phyloP scores from a whole-genome alignment of 2,888 invertebrate genomes.

The Podotricha telesiphe region DNA sequence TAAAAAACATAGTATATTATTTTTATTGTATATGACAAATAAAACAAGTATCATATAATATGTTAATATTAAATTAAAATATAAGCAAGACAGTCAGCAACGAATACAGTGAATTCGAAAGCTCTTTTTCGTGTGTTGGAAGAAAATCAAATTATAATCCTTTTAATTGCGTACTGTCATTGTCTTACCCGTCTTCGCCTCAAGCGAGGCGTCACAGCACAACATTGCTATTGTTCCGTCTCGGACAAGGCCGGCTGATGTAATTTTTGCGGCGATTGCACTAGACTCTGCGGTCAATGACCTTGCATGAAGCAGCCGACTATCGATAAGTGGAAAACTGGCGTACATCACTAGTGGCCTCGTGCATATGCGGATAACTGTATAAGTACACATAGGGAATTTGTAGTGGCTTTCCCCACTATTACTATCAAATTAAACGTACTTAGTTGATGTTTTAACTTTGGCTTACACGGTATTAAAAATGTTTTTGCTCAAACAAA shows the following conservation, averaged over 20 bases:
- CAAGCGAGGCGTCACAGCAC: conserved; percentile 45
- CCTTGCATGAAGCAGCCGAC: conserved; percentile 63
- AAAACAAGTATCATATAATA: neutral
- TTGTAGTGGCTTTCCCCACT: conserved; percentile 6
- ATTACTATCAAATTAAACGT: neutral
- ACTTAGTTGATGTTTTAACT: neutral
- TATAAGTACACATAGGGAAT: conserved; percentile 32
- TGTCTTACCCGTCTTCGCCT: conserved; percentile 35
- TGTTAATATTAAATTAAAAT: neutral
- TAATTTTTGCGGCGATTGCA: conserved; percentile 67
- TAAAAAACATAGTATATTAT: neutral
- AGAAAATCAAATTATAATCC: neutral
- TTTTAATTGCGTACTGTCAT: conserved; percentile 1
- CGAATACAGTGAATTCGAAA: neutral
- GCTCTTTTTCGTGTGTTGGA: neutral
- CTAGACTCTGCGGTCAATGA: conserved; percentile 70
- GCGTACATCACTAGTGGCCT: conserved; percentile 55
- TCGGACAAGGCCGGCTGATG: conserved; percentile 78
- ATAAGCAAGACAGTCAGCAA: neutral
- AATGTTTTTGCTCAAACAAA: neutral
- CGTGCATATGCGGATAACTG: conserved; percentile 38
- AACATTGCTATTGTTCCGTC: conserved; percentile 70
- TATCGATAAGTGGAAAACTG: conserved; percentile 53
- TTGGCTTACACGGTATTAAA: neutral
- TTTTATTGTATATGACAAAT: no score